Percentiles rank a stretch among this genome's conserved stretches.
Conservation (phyloP, 2,888 invertebrate genomes). For the Proisotoma minuta region DNA sequence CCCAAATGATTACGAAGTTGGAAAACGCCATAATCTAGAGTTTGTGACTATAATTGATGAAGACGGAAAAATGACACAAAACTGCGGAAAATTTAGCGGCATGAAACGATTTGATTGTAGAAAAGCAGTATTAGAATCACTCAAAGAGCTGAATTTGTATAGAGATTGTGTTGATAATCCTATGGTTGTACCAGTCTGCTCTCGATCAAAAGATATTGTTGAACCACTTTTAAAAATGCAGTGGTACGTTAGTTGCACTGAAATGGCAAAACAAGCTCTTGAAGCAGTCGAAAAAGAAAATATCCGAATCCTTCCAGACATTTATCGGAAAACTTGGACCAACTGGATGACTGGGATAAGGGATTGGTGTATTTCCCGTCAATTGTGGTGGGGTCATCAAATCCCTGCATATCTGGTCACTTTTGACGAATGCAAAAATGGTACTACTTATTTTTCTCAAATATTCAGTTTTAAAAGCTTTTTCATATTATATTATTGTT, state of each 20-base stretch:
- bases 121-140: conserved; percentile 68
- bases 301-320: conserved; percentile 82
- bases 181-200: conserved; percentile 94
- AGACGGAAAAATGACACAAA: conserved; percentile 74
- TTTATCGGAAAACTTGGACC: conserved; percentile 88
- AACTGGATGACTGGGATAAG: conserved; percentile 93
- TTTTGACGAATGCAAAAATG: conserved; percentile 14
- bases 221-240: conserved; percentile 95
- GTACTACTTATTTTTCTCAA: neutral
- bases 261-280: conserved; percentile 83
- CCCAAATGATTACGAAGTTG: conserved; percentile 92
- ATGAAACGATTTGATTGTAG: conserved; percentile 89
- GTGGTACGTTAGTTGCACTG: conserved; percentile 88
- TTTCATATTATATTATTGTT: neutral
- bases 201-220: conserved; percentile 93
- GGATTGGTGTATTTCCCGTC: conserved; percentile 98
- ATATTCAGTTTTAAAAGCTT: neutral
- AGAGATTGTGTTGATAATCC: conserved; percentile 79
- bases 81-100: conserved; percentile 72
- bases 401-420: conserved; percentile 87
- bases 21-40: conserved; percentile 77
- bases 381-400: conserved; percentile 99
- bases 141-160: conserved; percentile 69
- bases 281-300: conserved; percentile 72
- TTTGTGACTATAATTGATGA: conserved; percentile 87